Conservation (phyloP, 2,888 invertebrate genomes). For the Galerucella nymphaeae region DNA sequence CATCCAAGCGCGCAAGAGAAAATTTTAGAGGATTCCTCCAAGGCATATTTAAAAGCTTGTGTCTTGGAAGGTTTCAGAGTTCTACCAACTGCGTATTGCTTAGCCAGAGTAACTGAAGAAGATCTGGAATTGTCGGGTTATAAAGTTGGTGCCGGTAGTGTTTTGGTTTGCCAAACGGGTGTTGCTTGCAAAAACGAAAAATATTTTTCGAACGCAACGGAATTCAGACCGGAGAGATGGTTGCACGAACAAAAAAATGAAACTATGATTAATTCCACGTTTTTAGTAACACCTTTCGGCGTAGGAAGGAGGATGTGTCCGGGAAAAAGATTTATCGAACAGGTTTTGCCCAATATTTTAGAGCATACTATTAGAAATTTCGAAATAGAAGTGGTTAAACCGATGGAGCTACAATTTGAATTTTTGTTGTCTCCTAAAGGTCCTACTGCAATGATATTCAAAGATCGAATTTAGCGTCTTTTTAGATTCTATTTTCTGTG, state of each 20-base stretch:
- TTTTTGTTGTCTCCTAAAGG: conserved; percentile 83
- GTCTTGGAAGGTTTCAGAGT: conserved; percentile 80
- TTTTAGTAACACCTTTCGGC: conserved; percentile 83
- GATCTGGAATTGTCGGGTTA: conserved; percentile 79
- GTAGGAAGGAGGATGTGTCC: conserved; percentile 85
- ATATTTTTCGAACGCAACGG: conserved; percentile 78
- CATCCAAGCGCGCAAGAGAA: conserved; percentile 74
- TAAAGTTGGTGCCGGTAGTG: conserved; percentile 78
- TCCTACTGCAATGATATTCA: conserved; percentile 76
- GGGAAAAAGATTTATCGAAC: conserved; percentile 85
- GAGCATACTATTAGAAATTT: conserved; percentile 76
- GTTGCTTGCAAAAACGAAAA: conserved; percentile 81
- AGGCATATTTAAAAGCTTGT: conserved; percentile 80
- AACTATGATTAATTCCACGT: conserved; percentile 67
- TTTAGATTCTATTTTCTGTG: conserved; percentile 10
- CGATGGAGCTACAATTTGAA: conserved; percentile 81
- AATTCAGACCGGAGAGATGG: conserved; percentile 85
- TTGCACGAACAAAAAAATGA: conserved; percentile 64
- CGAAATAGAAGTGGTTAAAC: conserved; percentile 73
- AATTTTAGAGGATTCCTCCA: conserved; percentile 69
- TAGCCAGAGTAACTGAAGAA: conserved; percentile 80
- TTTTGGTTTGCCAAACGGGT: conserved; percentile 84
- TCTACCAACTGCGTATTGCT: conserved; percentile 81
- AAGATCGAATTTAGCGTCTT: conserved; percentile 65
- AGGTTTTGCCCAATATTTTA: conserved; percentile 78